These are phyloP conservation scores for Nibea albiflora DNA, from an alignment of 2,113 vertebrate genomes.

Conservation along the genomic window DNA sequence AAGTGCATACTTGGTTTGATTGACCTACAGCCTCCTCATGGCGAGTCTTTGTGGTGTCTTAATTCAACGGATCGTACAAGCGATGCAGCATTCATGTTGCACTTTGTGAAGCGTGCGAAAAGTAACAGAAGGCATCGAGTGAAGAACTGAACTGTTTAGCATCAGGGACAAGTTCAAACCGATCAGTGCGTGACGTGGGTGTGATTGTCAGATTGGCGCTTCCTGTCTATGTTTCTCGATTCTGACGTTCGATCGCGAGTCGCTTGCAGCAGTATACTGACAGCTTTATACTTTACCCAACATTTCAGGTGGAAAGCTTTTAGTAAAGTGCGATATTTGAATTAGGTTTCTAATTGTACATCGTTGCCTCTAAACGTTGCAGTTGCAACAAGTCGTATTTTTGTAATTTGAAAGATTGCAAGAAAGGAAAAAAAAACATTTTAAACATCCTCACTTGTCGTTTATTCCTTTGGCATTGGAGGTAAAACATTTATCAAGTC, in stretches of 20 bases:
- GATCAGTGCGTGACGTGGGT: neutral
- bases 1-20: slow-evolving; percentile 2
- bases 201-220: neutral
- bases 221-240: neutral
- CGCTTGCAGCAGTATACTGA: too few species aligned
- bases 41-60: neutral
- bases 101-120: neutral
- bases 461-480: slow-evolving; percentile 26
- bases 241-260: neutral
- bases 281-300: neutral
- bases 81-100: neutral
- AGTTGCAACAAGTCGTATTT: neutral
- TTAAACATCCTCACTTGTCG: slow-evolving; percentile 5
- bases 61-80: neutral
- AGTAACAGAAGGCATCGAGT: neutral
- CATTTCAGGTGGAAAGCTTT: neutral
- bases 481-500: neutral
- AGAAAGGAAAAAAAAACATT: neutral
- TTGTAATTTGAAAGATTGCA: neutral
- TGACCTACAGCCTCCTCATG: neutral
- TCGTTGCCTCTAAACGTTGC: neutral
- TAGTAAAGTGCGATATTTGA: neutral
- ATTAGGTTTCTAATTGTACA: neutral
- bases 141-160: neutral
- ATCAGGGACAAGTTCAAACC: neutral